Conservation (phyloP, 1,140 invertebrate genomes). For the Arctopsyche grandis region DNA sequence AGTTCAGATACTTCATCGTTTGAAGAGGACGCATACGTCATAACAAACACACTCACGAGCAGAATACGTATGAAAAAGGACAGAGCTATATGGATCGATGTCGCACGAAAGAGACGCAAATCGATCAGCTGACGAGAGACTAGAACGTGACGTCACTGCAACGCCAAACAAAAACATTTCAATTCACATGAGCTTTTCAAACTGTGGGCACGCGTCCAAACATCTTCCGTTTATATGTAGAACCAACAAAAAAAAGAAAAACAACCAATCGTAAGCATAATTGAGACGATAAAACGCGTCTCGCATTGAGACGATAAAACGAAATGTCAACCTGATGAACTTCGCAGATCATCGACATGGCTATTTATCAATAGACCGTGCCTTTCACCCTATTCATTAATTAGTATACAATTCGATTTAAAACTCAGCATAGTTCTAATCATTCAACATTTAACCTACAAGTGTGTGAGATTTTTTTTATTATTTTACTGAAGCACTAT, state of each 20-base stretch:
- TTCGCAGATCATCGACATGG: not conserved
- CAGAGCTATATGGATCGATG: not conserved
- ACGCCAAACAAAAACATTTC: conserved; percentile 31
- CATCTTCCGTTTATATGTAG: not conserved
- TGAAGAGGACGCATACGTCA: not conserved
- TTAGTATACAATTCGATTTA: no score
- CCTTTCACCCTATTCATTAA: no score
- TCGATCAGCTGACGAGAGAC: conserved; percentile 33
- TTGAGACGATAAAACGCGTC: no score
- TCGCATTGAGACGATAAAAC: no score
- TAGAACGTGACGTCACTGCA: conserved; percentile 11
- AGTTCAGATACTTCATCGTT: not conserved
- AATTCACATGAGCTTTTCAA: not conserved
- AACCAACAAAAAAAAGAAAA: not conserved
- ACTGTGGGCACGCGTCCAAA: not conserved
- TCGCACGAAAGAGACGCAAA: not conserved
- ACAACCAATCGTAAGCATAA: not conserved
- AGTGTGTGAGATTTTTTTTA: no score
- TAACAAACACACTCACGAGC: not conserved
- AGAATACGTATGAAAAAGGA: not conserved
- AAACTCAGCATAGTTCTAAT: no score
- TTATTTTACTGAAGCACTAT: no score
- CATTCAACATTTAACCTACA: no score
- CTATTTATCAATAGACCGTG: not conserved
- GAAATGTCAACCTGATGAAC: not conserved